Evolutionary conservation across 2,113 vertebrate genomes (phyloP).

Genomic region (Psittacula cyanocephala): DNA sequence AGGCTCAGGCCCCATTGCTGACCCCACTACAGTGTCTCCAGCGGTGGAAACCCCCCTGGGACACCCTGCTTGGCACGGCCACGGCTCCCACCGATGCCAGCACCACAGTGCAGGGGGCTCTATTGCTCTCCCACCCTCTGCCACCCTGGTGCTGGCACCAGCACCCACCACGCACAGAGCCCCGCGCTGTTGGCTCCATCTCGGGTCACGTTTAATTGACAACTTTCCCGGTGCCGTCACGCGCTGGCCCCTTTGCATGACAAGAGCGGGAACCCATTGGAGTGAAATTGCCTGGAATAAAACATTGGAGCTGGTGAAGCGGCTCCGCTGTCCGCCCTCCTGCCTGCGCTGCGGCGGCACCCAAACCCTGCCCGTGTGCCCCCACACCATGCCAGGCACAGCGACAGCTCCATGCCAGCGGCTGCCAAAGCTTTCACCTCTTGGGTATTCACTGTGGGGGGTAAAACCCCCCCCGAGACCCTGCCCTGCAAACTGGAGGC

Average conservation of each 20-base stretch:
- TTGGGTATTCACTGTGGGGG: not conserved
- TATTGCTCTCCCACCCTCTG: not conserved
- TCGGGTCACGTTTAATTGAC: not conserved
- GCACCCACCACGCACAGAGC: accelerated
- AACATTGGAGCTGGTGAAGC: not conserved
- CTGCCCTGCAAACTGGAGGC: not conserved
- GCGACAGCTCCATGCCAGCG: accelerated
- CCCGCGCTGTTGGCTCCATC: not conserved
- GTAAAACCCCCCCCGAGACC: not conserved
- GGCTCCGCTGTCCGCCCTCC: not conserved
- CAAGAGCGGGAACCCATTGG: not conserved
- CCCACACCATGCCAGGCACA: accelerated
- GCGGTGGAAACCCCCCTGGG: accelerated
- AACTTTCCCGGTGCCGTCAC: accelerated
- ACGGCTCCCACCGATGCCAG: not conserved
- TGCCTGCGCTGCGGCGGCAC: accelerated
- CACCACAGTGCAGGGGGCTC: not conserved
- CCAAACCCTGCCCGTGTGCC: not conserved
- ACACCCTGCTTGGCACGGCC: accelerated
- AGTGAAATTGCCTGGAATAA: not conserved
- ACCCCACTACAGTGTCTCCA: too few species aligned
- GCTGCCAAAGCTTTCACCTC: not conserved
- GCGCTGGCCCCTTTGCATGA: not conserved
- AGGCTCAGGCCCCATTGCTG: not conserved
- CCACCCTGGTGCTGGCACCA: not conserved